These are phyloP conservation scores for Melieria omissa DNA, from an alignment of 2,888 invertebrate species.

Conservation along the genomic window DNA sequence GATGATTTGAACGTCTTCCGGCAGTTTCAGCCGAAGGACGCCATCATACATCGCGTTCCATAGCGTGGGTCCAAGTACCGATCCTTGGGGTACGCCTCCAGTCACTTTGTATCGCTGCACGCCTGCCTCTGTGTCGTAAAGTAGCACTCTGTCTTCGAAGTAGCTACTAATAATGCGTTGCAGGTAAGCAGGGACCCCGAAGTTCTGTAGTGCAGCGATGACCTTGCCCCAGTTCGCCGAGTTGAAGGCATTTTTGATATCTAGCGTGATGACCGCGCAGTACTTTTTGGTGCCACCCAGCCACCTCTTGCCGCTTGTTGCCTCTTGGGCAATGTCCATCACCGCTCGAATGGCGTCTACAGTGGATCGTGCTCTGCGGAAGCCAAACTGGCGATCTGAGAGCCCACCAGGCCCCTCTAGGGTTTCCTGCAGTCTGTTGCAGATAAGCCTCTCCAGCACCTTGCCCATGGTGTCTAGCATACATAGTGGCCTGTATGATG, in stretches of 20 bases:
- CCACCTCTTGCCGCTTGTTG: constrained; percentile 30
- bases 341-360: constrained; percentile 17
- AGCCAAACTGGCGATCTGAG: constrained; percentile 22
- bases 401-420: background rate
- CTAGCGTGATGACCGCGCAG: constrained; percentile 23
- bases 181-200: constrained; percentile 14
- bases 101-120: constrained; percentile 11
- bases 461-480: constrained; percentile 29
- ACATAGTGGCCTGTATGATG: constrained; percentile 17
- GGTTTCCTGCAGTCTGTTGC: background rate
- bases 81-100: constrained; percentile 29
- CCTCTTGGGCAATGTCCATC: constrained; percentile 10
- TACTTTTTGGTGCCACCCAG: constrained; percentile 19
- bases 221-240: constrained; percentile 26
- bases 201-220: background rate
- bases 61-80: constrained; percentile 27
- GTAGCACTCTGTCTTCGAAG: constrained; percentile 17
- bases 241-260: constrained; percentile 37
- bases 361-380: constrained; percentile 16
- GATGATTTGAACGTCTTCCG: background rate
- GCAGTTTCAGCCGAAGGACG: constrained; percentile 15
- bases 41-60: constrained; percentile 37
- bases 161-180: constrained; percentile 5
- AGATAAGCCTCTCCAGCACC: constrained; percentile 16
- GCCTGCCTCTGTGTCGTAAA: constrained; percentile 30